These are phyloP conservation scores for Todiramphus chloris DNA, from an alignment of 2,113 vertebrate species.

Conservation along the genomic window DNA sequence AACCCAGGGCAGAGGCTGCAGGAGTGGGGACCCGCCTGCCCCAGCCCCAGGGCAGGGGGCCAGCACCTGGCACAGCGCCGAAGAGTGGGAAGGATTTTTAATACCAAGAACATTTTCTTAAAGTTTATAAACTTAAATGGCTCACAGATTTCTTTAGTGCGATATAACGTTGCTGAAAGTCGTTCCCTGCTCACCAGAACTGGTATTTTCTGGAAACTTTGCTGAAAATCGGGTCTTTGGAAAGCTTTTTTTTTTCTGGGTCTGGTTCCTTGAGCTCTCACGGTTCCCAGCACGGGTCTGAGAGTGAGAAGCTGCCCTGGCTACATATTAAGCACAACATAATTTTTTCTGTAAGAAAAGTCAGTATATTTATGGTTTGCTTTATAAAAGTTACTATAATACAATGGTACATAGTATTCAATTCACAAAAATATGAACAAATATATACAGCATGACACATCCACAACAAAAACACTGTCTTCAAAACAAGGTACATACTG, in stretches of 20 bases:
- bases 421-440: slow-evolving; percentile 93
- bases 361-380: slow-evolving; percentile 93
- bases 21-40: background rate
- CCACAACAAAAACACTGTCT: slow-evolving; percentile 86
- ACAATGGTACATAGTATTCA: slow-evolving; percentile 93
- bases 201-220: background rate
- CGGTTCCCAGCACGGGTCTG: background rate
- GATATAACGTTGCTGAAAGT: background rate
- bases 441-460: slow-evolving; percentile 88
- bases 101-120: background rate
- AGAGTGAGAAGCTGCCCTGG: background rate
- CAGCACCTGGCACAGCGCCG: background rate
- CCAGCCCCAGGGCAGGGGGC: background rate
- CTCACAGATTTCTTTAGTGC: background rate
- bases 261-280: background rate
- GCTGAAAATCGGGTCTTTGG: background rate
- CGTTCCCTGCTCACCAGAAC: background rate
- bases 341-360: slow-evolving; percentile 86
- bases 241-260: background rate
- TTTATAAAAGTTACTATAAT: slow-evolving; percentile 95
- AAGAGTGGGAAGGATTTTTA: background rate
- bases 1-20: background rate
- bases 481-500: slow-evolving; percentile 81
- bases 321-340: slow-evolving; percentile 48
- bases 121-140: background rate